A percentile compares a stretch with the other conserved stretches of the same genome.
These are phyloP conservation scores for Paraescarpia echinospica DNA, from an alignment of 1,140 invertebrate genomes.

Conservation along the genomic window DNA sequence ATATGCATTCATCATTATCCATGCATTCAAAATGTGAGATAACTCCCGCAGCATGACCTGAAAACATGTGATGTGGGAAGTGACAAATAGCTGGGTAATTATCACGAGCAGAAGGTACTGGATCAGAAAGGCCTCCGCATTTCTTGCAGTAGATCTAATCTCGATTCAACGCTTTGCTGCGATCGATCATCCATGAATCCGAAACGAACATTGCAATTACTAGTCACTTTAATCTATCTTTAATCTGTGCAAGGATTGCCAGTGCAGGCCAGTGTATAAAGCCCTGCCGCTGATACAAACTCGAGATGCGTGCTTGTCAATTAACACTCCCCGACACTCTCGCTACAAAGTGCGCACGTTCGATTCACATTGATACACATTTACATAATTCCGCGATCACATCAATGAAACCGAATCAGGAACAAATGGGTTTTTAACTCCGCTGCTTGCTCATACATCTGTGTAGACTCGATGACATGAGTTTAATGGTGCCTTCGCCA, in stretches of 20 bases:
- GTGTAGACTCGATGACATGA: neutral
- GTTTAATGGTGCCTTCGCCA: neutral
- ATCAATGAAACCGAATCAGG: neutral
- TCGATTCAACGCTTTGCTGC: neutral
- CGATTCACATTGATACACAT: neutral
- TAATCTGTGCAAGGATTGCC: neutral
- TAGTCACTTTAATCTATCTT: slow-evolving; percentile 1
- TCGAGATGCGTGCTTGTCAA: neutral
- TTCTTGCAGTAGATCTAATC: slow-evolving; percentile 1
- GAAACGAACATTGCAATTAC: neutral
- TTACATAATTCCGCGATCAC: neutral
- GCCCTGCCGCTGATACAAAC: neutral
- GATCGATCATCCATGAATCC: neutral
- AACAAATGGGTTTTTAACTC: slow-evolving; percentile 6
- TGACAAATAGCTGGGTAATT: neutral
- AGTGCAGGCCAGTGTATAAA: neutral
- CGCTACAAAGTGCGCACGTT: neutral
- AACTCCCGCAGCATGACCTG: neutral
- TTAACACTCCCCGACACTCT: neutral
- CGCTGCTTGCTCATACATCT: neutral
- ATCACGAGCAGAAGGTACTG: neutral
- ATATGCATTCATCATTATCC: neutral
- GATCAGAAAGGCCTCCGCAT: neutral
- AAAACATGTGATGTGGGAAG: neutral
- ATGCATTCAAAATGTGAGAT: neutral